Base-by-base conservation (phyloP, 2,797 vertebrate genomes). In the Sebastiscus albofasciatus region DNA sequence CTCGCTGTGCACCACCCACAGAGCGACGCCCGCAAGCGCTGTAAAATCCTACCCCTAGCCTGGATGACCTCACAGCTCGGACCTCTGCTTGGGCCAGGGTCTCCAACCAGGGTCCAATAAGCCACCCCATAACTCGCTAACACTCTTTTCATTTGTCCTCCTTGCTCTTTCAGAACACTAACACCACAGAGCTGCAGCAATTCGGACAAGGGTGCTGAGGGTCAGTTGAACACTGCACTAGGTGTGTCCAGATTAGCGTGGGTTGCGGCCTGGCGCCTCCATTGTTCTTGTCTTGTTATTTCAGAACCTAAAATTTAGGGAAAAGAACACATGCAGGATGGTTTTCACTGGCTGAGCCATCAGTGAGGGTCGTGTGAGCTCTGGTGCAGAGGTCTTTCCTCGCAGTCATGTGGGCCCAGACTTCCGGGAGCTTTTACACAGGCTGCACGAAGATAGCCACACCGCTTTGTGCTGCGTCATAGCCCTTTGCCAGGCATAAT, bases 261-360 rank as follows among this genome's bases (percentile, higher is more conserved):
- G 87, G 87, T 64, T 90, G 86, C 26, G 56, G 90, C 81, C 75
- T 77, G 92, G 93, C 88, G 90, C 89, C 92, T 92, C 73, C 79
- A 90, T 94, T 94, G 90, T 95, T 94, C 84, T 69, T 66, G 39
- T 79, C 14, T 74, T 93, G 87, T 91, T 94, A 91, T 94, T 95
- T 87, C 87, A 92, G 82, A 89, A 80, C 49, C 62, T 42, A 52
- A 83, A 78, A 79, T 64, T 22, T 24, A 79, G 18, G 18, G 18
- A 79, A 64, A 26, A 84, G 27, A 64, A 86, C 67, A 80, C 69
- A 81, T 36, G 54, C 84, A 78, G 71, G 54, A 82, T 80, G 75
- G 77, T 91, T 95, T 93, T 90, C 84, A 78, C 81, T 89, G 84
- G 88, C 89, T 2, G 62, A 64, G 75, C 59, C 72, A 66, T 83